Percentiles rank a stretch among this genome's conserved stretches.
These are phyloP conservation scores for Phymorhynchus buccinoides DNA, from an alignment of 1,140 invertebrate species.

Conservation along the genomic window DNA sequence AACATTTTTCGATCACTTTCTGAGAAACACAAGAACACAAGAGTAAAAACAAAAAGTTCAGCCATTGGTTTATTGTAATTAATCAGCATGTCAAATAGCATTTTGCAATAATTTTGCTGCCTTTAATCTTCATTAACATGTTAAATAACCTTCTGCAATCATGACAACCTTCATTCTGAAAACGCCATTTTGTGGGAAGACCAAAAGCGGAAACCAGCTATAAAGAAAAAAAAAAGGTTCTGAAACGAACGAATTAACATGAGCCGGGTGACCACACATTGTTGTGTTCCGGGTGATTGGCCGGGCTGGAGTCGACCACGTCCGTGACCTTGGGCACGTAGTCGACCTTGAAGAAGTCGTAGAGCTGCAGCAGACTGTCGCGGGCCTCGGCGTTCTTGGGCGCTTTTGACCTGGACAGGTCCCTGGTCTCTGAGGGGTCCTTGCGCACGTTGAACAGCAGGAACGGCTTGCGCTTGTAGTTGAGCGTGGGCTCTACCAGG, in stretches of 20 bases:
- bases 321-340: not conserved
- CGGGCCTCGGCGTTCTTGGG: not conserved
- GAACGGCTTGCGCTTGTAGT: not conserved
- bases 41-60: no score
- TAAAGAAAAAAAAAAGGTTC: no score
- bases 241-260: not conserved
- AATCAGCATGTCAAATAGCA: no score
- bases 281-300: not conserved
- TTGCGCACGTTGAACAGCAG: not conserved
- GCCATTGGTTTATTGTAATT: no score
- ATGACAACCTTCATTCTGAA: no score
- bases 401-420: not conserved
- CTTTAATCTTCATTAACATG: no score
- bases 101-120: no score
- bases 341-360: not conserved
- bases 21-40: no score
- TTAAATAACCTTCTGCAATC: no score
- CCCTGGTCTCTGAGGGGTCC: not conserved
- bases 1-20: no score
- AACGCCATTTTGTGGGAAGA: no score
- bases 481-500: not conserved
- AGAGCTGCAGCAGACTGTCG: not conserved
- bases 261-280: not conserved
- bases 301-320: not conserved
- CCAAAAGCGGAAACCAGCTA: no score